Conservation (phyloP, 2,888 invertebrate species). For the Phanerotoma sp. region DNA sequence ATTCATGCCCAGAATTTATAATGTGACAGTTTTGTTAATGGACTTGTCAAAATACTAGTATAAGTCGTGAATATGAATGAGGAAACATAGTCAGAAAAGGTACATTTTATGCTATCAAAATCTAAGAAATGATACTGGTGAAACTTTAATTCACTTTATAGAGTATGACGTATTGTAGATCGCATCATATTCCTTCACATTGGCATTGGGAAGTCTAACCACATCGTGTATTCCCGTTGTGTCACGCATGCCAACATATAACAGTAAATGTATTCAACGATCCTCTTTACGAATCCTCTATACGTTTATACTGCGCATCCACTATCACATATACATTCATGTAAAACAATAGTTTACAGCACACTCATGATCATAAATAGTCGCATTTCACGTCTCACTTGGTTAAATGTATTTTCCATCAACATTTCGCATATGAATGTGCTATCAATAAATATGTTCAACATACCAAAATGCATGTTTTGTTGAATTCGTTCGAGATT, state of each 20-base stretch:
- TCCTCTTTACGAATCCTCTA: no score
- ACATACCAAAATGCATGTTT: neutral
- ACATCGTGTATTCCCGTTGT: conserved; percentile 49
- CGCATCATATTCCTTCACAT: conserved; percentile 18
- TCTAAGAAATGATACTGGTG: no score
- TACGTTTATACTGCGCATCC: no score
- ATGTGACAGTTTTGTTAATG: no score
- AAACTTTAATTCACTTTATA: neutral
- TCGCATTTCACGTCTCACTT: no score
- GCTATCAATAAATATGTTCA: neutral
- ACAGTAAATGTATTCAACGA: conserved; percentile 40
- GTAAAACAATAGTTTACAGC: neutral
- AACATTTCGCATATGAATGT: neutral
- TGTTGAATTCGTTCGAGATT: neutral
- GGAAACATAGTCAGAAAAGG: no score
- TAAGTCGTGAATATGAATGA: no score
- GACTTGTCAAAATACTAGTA: no score
- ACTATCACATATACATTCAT: conserved; percentile 1
- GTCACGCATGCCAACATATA: conserved; percentile 53
- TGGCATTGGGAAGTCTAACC: conserved; percentile 39
- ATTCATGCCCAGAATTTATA: no score
- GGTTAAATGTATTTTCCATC: neutral
- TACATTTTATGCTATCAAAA: no score
- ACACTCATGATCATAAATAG: neutral
- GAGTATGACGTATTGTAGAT: conserved; percentile 11